A percentile compares a stretch with the other conserved stretches of the same genome.
These are phyloP conservation scores for Melipona beecheii DNA, from an alignment of 2,888 invertebrate species.

Conservation along the genomic window DNA sequence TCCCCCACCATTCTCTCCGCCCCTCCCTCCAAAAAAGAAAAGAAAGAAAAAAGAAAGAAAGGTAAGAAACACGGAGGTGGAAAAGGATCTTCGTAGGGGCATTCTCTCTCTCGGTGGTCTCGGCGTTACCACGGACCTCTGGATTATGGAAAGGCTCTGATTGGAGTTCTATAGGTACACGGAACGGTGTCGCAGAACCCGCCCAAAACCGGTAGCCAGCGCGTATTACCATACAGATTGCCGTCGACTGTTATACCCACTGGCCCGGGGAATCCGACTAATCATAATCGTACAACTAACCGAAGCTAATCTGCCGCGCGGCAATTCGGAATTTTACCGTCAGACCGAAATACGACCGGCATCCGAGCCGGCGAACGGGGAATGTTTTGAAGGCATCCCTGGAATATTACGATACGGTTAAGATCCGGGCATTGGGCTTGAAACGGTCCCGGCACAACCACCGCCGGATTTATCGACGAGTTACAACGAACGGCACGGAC, in stretches of 20 bases:
- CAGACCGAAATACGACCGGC: conserved; percentile 21
- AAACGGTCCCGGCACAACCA: neutral
- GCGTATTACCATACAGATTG: conserved; percentile 79
- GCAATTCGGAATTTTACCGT: conserved; percentile 56
- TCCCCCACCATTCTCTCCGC: no score
- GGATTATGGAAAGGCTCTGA: conserved; percentile 69
- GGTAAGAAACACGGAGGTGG: neutral
- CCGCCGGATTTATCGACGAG: conserved; percentile 17
- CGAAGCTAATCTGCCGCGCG: conserved; percentile 52
- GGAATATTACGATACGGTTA: conserved; percentile 37
- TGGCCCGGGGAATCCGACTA: conserved; percentile 60
- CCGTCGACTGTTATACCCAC: conserved; percentile 67
- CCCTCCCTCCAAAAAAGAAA: no score
- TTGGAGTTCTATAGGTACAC: conserved; percentile 69
- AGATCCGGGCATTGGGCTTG: conserved; percentile 5
- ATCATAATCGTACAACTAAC: conserved; percentile 66
- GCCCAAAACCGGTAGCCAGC: conserved; percentile 76
- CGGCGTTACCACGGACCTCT: conserved; percentile 53
- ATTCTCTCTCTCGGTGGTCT: conserved; percentile 34
- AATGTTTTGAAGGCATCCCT: conserved; percentile 26
- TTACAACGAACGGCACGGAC: neutral
- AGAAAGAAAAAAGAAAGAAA: neutral
- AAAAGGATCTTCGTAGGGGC: conserved; percentile 56
- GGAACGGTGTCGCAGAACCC: conserved; percentile 69
- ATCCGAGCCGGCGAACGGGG: neutral